These are phyloP conservation scores for Theristus sp. DNA, from an alignment of 2,888 invertebrate species.

Conservation along the genomic window DNA sequence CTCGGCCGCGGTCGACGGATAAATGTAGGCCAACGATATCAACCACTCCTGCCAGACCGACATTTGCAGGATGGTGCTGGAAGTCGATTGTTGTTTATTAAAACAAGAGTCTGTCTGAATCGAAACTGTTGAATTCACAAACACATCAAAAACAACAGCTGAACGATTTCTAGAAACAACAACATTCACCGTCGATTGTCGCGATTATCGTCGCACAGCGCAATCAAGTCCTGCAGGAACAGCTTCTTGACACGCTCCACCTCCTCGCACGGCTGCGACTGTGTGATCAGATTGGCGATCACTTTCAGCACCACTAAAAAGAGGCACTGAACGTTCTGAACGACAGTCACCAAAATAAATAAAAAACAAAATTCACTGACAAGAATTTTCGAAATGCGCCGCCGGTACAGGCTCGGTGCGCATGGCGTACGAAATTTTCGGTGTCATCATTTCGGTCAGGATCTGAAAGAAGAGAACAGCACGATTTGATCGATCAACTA, in stretches of 20 bases:
- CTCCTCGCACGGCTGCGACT: conserved; percentile 81
- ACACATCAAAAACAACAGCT: neutral
- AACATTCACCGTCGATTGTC: conserved; percentile 58
- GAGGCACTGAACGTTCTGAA: conserved; percentile 2
- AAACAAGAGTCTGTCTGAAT: neutral
- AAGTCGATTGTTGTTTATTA: neutral
- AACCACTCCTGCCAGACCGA: conserved; percentile 98
- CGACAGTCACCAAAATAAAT: conserved; percentile 1
- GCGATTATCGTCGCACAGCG: conserved; percentile 83
- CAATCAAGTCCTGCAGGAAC: conserved; percentile 94
- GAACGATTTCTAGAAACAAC: neutral
- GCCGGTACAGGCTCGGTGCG: conserved; percentile 89
- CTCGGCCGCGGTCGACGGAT: conserved; percentile 47
- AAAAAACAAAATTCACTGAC: conserved; percentile 41
- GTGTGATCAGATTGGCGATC: conserved; percentile 81
- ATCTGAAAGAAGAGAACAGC: conserved; percentile 39
- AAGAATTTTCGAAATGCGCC: conserved; percentile 83
- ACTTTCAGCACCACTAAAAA: conserved; percentile 84
- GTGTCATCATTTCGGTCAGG: conserved; percentile 87
- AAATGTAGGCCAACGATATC: conserved; percentile 81
- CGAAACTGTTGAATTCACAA: neutral
- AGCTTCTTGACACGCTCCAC: conserved; percentile 72
- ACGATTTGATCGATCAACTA: neutral
- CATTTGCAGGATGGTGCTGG: conserved; percentile 82
- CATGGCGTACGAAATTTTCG: conserved; percentile 74